Evolutionary conservation across 2,888 invertebrate genomes (phyloP), one percentile per base, ranked within the genome.

Genomic region (Antheraea assamensis): DNA sequence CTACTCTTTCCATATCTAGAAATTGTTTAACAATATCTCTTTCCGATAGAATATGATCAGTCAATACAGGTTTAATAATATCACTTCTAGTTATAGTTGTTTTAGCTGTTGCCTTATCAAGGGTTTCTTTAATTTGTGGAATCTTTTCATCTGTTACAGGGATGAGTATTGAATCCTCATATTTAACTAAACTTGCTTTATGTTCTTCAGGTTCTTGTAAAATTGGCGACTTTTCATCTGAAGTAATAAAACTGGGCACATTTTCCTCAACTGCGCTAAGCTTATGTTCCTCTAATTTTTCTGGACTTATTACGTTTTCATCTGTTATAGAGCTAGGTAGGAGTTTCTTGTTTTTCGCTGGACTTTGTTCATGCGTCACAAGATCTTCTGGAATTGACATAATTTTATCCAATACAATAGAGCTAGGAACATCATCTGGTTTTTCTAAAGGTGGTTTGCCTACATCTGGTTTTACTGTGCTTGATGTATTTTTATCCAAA

Each of bases 251-350:
- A 19, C 49, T 77, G 0, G 71, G 71, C 35, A 10, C 74, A 71
- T 75, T 76, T 7, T 42, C 75, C 49, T 75, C 76, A n/a, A 42
- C 30, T 64, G 77, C 73, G 7, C 77, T 78, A 7, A 74, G 70
- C 7, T 70, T 61, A 52, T 77, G 78, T 0, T 78, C 76, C 0
- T 73, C 52, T 10, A 30, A 10, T 49, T 72, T 75, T 24, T 71
- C 72, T 30, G 73, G 73, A 3, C 35, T 76, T 31, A 55, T 27
- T 68, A 8, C 61, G 30, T 24, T 58, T 73, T 7, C 27, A 61
- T 4, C 21, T 5, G 42, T 58, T n/a, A 72, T 27, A 13, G 71
- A 71, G 35, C 74, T 72, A 1, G 73, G 68, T 31, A 61, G 64
- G 13, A 74, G 77, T 2, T 75, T 70, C 4, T 72, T 73, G 13